A percentile compares a stretch with the other conserved stretches of the same genome.
phyloP scores from a whole-genome alignment of 2,888 invertebrate species.

The Pristionchus mayeri region DNA sequence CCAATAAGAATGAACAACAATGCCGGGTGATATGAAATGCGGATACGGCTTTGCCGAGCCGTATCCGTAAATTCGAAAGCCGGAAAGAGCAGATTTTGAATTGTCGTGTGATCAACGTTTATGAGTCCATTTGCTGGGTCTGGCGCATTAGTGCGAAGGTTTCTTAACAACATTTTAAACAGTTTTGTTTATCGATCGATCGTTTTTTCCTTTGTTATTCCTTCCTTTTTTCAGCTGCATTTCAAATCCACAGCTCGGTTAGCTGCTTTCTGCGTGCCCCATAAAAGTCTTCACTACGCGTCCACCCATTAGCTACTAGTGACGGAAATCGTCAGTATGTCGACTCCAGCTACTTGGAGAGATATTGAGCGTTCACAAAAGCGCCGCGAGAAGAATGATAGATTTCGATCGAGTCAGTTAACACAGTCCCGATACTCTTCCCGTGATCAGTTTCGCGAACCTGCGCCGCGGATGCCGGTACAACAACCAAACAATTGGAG shows the following conservation, averaged over 20 bases:
- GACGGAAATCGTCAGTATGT: background rate
- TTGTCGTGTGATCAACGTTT: background rate
- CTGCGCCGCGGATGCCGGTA: background rate
- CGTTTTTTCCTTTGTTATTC: background rate
- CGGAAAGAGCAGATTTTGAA: background rate
- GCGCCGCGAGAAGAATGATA: conserved; percentile 1
- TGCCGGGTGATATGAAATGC: background rate
- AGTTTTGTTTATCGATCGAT: background rate
- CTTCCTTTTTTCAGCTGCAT: background rate
- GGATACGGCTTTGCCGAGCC: background rate
- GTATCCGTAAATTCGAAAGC: background rate
- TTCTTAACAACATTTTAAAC: background rate
- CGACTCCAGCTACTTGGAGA: conserved; percentile 30
- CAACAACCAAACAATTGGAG: conserved; percentile 3
- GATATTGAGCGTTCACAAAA: conserved; percentile 30
- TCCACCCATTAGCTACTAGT: background rate
- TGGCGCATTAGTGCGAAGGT: background rate
- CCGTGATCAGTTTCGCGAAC: background rate
- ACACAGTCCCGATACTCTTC: conserved; percentile 29
- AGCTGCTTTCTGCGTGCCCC: conserved; percentile 22
- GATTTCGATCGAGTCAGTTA: background rate
- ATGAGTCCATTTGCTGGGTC: background rate
- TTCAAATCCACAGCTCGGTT: background rate
- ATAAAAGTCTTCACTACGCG: background rate
- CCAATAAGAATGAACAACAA: background rate